Base-by-base conservation (phyloP, 35 echinoderm and acorn worm genomes). In the Strongylocentrotus purpuratus region DNA sequence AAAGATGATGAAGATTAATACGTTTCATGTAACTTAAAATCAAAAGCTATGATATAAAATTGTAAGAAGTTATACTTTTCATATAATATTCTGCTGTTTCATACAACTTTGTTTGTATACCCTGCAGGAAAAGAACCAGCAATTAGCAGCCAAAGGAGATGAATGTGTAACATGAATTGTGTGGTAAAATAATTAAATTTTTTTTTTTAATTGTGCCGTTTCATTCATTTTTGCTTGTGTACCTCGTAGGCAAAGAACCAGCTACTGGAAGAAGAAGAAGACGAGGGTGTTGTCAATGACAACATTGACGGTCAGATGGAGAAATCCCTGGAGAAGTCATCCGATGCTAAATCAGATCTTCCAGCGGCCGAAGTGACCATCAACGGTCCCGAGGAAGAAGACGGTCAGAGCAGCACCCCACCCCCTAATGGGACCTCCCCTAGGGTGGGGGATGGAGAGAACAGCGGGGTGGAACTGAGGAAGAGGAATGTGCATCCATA, bases 401-500 rank as follows among this genome's bases (percentile, higher is more conserved):
- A 50, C 47, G 48, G 46, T 85, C 88, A 71, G 31, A 5, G 55
- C 88, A 28, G 7, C 28, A 45, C 85, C 47, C 85, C 94, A 33
- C 94, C 96, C 95, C 88, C 91, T 32, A 93, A 92, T n/a, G 50
- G 88, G 2, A 85, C 32, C 15, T 92, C 87, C 61, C 58, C 61
- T 86, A 89, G 88, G 88, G 95, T 85, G 8, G 86, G 55, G 52
- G 95, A 93, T 41, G 33, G 88, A 59, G 61, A 65, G 32, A 28
- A 65, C 25, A 92, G 55, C n/a, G 94, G 94, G 32, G 94, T 88
- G 25, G 96, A 98, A 86, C 95, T 98, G 46, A 96, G 96, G 86
- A 96, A 94, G 71, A 87, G 97, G n/a, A 61, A 48, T 32, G 52
- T 94, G 8, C 95, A 97, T 46, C 95, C 87, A 14, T 89, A 89